These are phyloP conservation scores for Rhinella marina DNA, from an alignment of 2,797 vertebrate species.

Conservation along the genomic window DNA sequence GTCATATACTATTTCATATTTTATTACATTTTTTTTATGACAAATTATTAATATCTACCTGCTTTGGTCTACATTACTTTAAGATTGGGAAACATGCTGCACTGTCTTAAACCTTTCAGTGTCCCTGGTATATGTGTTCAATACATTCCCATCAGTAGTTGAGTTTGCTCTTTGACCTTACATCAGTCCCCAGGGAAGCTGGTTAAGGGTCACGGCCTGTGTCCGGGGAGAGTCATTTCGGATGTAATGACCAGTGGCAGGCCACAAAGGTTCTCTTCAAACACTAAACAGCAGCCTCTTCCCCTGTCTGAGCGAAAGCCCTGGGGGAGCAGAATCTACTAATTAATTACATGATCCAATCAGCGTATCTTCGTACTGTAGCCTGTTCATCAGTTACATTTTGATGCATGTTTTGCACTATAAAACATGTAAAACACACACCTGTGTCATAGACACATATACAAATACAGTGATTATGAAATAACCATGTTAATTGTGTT, in stretches of 20 bases:
- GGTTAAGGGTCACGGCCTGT: slow-evolving; percentile 58
- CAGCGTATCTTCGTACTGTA: slow-evolving; percentile 21
- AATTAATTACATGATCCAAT: slow-evolving; percentile 60
- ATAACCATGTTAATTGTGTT: background rate
- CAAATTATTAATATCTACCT: background rate
- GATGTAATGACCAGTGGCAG: slow-evolving; percentile 63
- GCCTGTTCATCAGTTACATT: slow-evolving; percentile 1
- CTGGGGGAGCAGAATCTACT: slow-evolving; percentile 35
- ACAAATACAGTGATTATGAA: background rate
- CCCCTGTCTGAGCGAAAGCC: slow-evolving; percentile 53
- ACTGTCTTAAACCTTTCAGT: background rate
- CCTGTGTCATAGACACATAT: background rate
- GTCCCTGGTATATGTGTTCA: slow-evolving; percentile 13
- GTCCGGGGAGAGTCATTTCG: slow-evolving; percentile 59
- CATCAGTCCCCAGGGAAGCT: slow-evolving; percentile 44
- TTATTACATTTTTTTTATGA: background rate
- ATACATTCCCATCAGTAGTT: slow-evolving; percentile 42
- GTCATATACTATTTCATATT: background rate
- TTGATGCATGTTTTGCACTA: background rate
- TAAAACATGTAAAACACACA: background rate
- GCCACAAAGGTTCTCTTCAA: slow-evolving; percentile 61
- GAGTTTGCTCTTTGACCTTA: slow-evolving; percentile 54
- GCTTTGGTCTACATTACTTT: background rate
- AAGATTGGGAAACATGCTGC: background rate
- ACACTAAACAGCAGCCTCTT: slow-evolving; percentile 58